These are phyloP conservation scores for Ariopsis seemanni DNA, from an alignment of 2,113 vertebrate genomes.

Conservation along the genomic window DNA sequence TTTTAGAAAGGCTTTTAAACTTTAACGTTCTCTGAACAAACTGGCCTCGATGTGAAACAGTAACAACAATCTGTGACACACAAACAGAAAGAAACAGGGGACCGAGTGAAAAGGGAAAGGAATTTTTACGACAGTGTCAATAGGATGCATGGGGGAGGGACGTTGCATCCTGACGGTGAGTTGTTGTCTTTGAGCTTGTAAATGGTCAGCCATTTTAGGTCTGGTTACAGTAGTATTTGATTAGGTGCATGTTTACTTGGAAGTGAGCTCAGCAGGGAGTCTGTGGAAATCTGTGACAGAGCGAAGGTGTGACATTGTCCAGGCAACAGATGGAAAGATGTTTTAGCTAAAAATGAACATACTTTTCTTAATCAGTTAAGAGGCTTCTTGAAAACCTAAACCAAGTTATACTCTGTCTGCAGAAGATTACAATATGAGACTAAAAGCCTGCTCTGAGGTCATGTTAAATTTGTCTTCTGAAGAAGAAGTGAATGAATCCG, in stretches of 20 bases:
- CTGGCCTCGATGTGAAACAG: not conserved
- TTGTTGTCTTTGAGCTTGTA: conserved; percentile 51
- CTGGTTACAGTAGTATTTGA: conserved; percentile 14
- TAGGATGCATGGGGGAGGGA: conserved; percentile 42
- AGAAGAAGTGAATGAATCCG: not conserved
- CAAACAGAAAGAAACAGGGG: not conserved
- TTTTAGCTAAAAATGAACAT: conserved; percentile 22
- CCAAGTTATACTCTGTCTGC: not conserved
- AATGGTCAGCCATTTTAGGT: conserved; percentile 43
- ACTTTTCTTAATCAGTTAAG: not conserved
- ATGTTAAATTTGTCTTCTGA: not conserved
- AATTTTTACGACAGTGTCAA: conserved; percentile 54
- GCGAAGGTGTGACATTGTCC: conserved; percentile 45
- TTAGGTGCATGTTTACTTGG: conserved; percentile 34
- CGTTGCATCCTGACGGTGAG: conserved; percentile 32
- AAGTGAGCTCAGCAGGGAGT: conserved; percentile 43
- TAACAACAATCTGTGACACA: conserved; percentile 3
- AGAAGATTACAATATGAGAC: not conserved
- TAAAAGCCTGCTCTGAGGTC: not conserved
- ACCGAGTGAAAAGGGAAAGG: conserved; percentile 28
- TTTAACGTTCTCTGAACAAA: not conserved
- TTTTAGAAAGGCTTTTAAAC: not conserved
- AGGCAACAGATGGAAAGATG: conserved; percentile 43
- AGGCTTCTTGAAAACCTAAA: not conserved
- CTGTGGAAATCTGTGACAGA: conserved; percentile 35